Evolutionary conservation across 2,797 vertebrate species (phyloP), one percentile per base, ranked within the genome.

Genomic region (Takifugu rubripes): DNA sequence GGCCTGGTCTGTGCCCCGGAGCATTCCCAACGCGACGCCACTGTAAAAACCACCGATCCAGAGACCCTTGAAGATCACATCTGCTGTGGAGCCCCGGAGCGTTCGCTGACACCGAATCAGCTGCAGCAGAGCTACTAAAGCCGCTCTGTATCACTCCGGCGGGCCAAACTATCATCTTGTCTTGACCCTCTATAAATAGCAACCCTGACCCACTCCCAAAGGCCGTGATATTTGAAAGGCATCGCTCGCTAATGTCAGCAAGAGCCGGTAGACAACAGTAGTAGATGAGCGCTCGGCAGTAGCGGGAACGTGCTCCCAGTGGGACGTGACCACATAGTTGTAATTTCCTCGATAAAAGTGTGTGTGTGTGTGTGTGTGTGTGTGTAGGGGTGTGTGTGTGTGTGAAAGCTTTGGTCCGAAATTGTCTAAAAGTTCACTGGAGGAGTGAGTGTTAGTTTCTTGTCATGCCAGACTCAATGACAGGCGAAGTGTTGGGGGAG

Each of bases 191-290:
- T 90, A 89, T 89, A 83, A 89, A 90, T 90, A 92, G 89, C 63
- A 67, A 52, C 79, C 55, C 51, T 90, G 86, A 91, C 90, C 89
- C 87, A 81, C 79, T 82, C 85, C 80, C 83, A 91, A 92, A 92
- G 90, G 91, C 87, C 90, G 82, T 92, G 91, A 90, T 92, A 92
- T 93, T 93, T 93, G 77, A 89, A 89, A 87, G 86, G 87, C 87
- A 89, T 90, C 85, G 81, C 82, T 83, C 70, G 75, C 83, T 85
- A 90, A 90, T 91, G 87, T 89, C 89, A 90, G 83, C 76, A 60
- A 57, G 83, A 74, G 83, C 76, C 73, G 46, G 73, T 71, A 84
- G 82, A 83, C 78, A 84, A 81, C 76, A 45, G 70, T 25, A 72
- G 69, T 76, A 17, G 16, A n/a, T 2, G 5, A 45, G 16, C 15